A percentile compares a stretch with the other conserved stretches of the same genome.
These are phyloP conservation scores for Helostoma temminkii DNA, from an alignment of 2,797 vertebrate genomes.

Conservation along the genomic window DNA sequence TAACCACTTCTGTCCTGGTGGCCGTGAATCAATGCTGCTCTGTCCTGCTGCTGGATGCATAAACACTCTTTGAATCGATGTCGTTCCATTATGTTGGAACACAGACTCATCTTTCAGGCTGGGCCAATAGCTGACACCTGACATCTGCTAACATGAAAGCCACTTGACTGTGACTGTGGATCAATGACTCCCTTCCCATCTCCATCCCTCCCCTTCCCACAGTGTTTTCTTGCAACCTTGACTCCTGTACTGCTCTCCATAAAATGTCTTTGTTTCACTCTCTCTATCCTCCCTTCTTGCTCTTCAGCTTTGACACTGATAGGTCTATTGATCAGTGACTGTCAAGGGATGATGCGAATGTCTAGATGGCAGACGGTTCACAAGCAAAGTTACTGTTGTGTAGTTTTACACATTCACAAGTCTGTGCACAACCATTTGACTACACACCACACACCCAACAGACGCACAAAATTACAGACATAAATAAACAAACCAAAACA, in stretches of 20 bases:
- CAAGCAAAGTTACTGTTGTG: constrained; percentile 38
- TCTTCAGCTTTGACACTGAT: constrained; percentile 52
- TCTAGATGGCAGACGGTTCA: constrained; percentile 35
- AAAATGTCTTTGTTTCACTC: constrained; percentile 61
- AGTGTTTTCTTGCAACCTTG: constrained; percentile 51
- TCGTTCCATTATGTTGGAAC: constrained; percentile 76
- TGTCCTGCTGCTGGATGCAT: constrained; percentile 70
- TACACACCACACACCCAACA: constrained; percentile 3
- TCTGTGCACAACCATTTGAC: constrained; percentile 18
- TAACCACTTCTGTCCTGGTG: constrained; percentile 71
- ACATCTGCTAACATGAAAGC: constrained; percentile 83
- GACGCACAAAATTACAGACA: constrained; percentile 52
- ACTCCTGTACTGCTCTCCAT: constrained; percentile 51
- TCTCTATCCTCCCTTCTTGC: constrained; percentile 26
- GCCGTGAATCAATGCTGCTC: constrained; percentile 78
- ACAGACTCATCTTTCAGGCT: constrained; percentile 81
- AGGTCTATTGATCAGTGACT: constrained; percentile 69
- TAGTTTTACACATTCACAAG: constrained; percentile 35
- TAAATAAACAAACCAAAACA: constrained; percentile 64
- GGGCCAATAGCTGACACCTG: constrained; percentile 78
- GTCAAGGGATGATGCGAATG: constrained; percentile 56
- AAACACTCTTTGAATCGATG: constrained; percentile 80
- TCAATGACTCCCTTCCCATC: constrained; percentile 66
- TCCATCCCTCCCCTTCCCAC: constrained; percentile 19
- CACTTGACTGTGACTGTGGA: constrained; percentile 77